Evolutionary conservation across 2,797 vertebrate species (phyloP), one percentile per base, ranked within the genome.

Genomic region (Myotis vivesi): DNA sequence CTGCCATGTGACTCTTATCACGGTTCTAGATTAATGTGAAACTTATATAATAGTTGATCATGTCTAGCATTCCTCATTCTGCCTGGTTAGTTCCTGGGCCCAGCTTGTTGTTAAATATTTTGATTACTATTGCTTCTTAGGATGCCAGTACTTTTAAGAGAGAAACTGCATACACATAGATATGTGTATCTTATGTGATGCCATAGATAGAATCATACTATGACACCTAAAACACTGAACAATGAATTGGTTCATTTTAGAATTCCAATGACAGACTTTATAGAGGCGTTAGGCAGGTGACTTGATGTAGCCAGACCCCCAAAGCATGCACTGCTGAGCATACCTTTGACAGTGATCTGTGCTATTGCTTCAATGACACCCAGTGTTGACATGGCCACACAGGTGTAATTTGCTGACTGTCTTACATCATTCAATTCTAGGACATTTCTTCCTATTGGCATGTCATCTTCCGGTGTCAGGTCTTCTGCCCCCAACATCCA

Each of bases 401-500:
- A 99, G 33, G 99, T 99, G 95, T 99, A 99, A 98, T 99, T 99
- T 97, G 99, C 99, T 13, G 99, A 99, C 98, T 99, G 99, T 82
- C 99, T 99, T 92, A 99, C 99, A 96, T 99, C 99, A 22, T 99
- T 99, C 72, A 99, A 99, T 97, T 99, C 99, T 97, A 99, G 98
- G 89, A 99, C 99, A 41, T 99, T 99, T 90, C 99, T 99, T 97
- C 99, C 99, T 94, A 99, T 99, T 89, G 99, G 99, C 99, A 99
- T 99, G 98, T 99, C 99, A 95, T 99, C 99, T 97, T 99, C 99
- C 17, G 99, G 99, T 59, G 99, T 99, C 95, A 99, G 98, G 98
- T 99, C 99, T 97, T 99, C 99, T 2, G 99, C 99, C 49, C 99
- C 99, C 93, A 99, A 98, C 99, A 99, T 99, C 99, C 99, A 99